Evolutionary conservation across 2,797 vertebrate genomes (phyloP).

Genomic region (Melopsittacus undulatus): DNA sequence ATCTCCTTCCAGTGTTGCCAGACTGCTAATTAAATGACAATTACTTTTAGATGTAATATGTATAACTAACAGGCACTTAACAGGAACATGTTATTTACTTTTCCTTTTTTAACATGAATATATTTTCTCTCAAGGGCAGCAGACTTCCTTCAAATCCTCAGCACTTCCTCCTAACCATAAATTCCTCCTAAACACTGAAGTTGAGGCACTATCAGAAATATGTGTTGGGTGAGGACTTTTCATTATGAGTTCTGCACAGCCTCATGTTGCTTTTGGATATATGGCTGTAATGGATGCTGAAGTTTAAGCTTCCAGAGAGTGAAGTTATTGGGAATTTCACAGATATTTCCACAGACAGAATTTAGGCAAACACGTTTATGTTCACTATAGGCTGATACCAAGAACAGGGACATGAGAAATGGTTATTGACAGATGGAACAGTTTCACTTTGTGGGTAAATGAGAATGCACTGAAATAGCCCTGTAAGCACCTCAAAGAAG

Average conservation of each 20-base stretch:
- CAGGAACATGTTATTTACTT: conserved; percentile 27
- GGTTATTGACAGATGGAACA: conserved; percentile 18
- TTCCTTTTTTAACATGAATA: conserved; percentile 13
- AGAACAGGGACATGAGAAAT: not conserved
- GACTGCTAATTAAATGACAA: conserved; percentile 62
- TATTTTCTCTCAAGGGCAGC: conserved; percentile 5
- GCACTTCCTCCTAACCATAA: not conserved
- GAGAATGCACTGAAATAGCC: not conserved
- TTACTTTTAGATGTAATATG: conserved; percentile 36
- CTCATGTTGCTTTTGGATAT: not conserved
- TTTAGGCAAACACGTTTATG: not conserved
- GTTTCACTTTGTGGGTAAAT: conserved; percentile 6
- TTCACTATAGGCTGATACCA: not conserved
- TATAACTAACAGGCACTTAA: conserved; percentile 53
- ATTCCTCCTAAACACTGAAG: not conserved
- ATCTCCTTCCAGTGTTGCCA: not conserved
- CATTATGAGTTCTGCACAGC: not conserved
- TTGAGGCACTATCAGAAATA: not conserved
- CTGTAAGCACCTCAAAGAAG: not conserved
- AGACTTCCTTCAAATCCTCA: not conserved
- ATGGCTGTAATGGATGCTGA: not conserved
- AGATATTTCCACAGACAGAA: not conserved
- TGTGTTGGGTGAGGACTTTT: accelerated
- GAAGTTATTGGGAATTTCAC: not conserved
- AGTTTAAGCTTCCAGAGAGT: not conserved